Evolutionary conservation across 2,888 invertebrate genomes (phyloP), one percentile per base, ranked within the genome.

Genomic region (Augiades crinisus): DNA sequence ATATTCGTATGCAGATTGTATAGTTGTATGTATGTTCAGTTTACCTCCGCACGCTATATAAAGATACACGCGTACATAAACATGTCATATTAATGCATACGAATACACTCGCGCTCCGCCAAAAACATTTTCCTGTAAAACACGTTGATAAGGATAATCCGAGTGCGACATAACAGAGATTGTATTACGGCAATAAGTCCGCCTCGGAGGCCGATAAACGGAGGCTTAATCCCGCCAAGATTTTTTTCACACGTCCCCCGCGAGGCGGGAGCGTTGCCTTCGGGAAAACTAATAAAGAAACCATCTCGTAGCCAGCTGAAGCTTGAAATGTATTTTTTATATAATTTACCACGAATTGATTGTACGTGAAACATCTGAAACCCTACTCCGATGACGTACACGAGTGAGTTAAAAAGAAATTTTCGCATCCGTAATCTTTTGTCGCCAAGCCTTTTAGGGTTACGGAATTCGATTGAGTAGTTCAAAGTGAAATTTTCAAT

Each of bases 301-400:
- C 89, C 88, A 90, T 90, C 85, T 86, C 78, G 78, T 73, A 64
- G 83, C 69, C 87, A 84, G 81, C 88, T 89, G 82, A 82, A 78
- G 89, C 90, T 81, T 90, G 90, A 90, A 90, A 90, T 90, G 89
- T 90, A 86, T 90, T 90, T 90, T 90, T 90, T 90, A 90, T 90
- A 87, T 88, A 90, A 90, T 90, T 90, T 90, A 83, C 82, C 81
- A 68, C 82, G 83, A 69, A 86, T 82, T 86, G 90, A 89, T 90
- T 84, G 72, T 63, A 70, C 64, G 70, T 66, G 67, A 68, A 72
- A 71, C 76, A 76, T 75, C 73, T 78, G 75, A 78, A 75, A 67
- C 36, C 16, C 34, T 21, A 12, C 30, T 22, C 13, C 22, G 41
- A 47, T 53, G 21, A 14, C 6, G 19, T 21, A 27, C 10, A 30